Percentiles rank a stretch among this genome's conserved stretches.
phyloP scores from a whole-genome alignment of 1,140 invertebrate genomes.

The Pissodes strobi region DNA sequence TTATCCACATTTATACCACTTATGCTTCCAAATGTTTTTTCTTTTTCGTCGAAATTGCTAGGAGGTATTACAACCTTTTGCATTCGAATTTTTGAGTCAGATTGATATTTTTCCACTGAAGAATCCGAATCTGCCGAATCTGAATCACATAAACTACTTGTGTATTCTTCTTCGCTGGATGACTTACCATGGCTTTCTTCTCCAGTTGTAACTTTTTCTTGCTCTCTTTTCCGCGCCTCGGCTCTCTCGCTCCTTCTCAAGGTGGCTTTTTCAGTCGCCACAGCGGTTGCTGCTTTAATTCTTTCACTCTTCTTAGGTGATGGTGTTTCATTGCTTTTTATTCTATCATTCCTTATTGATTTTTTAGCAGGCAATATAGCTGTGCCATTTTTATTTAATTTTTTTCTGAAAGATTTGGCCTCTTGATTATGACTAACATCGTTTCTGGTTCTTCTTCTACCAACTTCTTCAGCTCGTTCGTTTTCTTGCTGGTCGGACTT shows the following conservation, averaged over 20 bases:
- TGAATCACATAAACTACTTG: slow-evolving; percentile 55
- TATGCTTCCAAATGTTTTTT: slow-evolving; percentile 59
- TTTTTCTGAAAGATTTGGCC: background rate
- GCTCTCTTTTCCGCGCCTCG: slow-evolving; percentile 11
- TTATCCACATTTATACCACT: slow-evolving; percentile 58
- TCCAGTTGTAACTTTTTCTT: slow-evolving; percentile 15
- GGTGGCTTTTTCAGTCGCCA: background rate
- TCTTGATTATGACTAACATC: too few relatives aligned
- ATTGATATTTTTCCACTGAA: slow-evolving; percentile 35
- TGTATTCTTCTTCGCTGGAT: slow-evolving; percentile 44
- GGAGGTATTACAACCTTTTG: slow-evolving; percentile 38
- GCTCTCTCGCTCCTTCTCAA: slow-evolving; percentile 18
- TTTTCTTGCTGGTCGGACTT: background rate
- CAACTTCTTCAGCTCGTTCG: slow-evolving; percentile 6
- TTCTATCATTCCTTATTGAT: slow-evolving; percentile 1
- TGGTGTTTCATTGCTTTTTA: background rate
- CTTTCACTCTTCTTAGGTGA: slow-evolving; percentile 15
- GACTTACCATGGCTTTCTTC: slow-evolving; percentile 37
- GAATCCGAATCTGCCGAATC: slow-evolving; percentile 49
- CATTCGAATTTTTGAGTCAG: slow-evolving; percentile 35
- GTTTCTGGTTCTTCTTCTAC: slow-evolving; percentile 8
- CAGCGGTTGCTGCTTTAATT: slow-evolving; percentile 16
- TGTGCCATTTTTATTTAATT: background rate
- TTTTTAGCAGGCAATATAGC: background rate
- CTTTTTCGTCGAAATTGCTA: slow-evolving; percentile 26